Evolutionary conservation across 2,888 invertebrate genomes (phyloP).

Genomic region (Epinotia nisella): DNA sequence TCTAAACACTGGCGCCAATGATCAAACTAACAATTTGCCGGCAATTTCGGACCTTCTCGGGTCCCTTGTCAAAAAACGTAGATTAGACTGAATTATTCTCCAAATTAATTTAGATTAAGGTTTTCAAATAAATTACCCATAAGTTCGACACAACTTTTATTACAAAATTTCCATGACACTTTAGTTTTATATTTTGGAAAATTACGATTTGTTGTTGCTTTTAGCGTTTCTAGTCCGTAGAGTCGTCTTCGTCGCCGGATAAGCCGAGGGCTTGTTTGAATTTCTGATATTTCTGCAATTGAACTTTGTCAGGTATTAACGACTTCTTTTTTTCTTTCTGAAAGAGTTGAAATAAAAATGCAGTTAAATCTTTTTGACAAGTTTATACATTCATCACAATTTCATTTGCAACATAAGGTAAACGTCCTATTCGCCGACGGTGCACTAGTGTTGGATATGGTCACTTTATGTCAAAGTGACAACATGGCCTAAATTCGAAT

Average conservation of each 20-base stretch:
- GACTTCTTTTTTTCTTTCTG: slow-evolving; percentile 77
- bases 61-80: slow-evolving; percentile 91
- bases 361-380: slow-evolving; percentile 14
- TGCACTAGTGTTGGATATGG: too few relatives aligned
- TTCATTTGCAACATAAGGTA: slow-evolving; percentile 23
- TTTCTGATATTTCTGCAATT: slow-evolving; percentile 70
- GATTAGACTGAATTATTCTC: slow-evolving; percentile 85
- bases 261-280: slow-evolving; percentile 78
- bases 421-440: too few relatives aligned
- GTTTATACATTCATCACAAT: slow-evolving; percentile 21
- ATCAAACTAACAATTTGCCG: slow-evolving; percentile 90
- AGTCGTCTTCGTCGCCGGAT: slow-evolving; percentile 75
- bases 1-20: slow-evolving; percentile 86
- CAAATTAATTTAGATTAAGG: slow-evolving; percentile 46
- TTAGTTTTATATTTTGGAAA: slow-evolving; percentile 48
- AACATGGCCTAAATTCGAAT: too few relatives aligned
- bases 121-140: slow-evolving; percentile 48
- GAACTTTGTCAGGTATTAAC: slow-evolving; percentile 62
- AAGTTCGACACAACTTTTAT: slow-evolving; percentile 53
- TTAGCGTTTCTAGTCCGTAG: slow-evolving; percentile 65
- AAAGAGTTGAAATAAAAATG: slow-evolving; percentile 45
- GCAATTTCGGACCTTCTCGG: slow-evolving; percentile 93
- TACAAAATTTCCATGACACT: slow-evolving; percentile 52
- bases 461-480: too few relatives aligned
- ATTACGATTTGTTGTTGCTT: slow-evolving; percentile 56